These are phyloP conservation scores for Neodiprion lecontei DNA, from an alignment of 1,140 invertebrate species.

Conservation along the genomic window DNA sequence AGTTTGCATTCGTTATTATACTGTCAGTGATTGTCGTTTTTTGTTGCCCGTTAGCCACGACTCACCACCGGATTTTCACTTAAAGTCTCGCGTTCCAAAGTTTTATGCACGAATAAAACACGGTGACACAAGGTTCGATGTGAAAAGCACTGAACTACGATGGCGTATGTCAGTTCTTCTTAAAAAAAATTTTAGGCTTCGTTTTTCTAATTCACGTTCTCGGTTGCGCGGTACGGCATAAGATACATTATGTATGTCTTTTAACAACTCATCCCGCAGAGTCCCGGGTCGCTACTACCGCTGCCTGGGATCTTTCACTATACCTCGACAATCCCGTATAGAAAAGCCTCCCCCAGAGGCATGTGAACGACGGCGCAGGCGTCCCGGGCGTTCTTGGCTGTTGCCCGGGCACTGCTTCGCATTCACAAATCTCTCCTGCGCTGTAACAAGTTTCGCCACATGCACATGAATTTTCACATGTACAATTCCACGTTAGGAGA, in stretches of 20 bases:
- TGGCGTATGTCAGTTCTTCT: no score
- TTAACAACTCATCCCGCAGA: neutral
- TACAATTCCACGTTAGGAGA: no score
- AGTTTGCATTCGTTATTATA: no score
- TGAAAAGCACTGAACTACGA: no score
- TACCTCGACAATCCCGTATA: neutral
- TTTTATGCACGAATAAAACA: no score
- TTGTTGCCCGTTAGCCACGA: no score
- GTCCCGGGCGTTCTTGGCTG: conserved; percentile 6
- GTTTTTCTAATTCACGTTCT: neutral
- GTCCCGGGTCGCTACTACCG: conserved; percentile 3
- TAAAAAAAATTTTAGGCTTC: no score
- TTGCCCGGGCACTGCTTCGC: conserved; percentile 9
- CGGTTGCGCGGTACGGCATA: neutral
- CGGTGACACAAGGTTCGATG: no score
- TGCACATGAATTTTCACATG: neutral
- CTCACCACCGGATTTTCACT: no score
- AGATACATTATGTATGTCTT: neutral
- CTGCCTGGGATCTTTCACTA: neutral
- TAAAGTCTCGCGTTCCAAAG: no score
- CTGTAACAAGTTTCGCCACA: conserved; percentile 15
- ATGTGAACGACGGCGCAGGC: neutral
- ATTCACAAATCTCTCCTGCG: neutral
- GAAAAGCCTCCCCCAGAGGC: neutral
- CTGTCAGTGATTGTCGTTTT: no score